phyloP scores from a whole-genome alignment of 2,113 vertebrate species.

The Pipra filicauda region DNA sequence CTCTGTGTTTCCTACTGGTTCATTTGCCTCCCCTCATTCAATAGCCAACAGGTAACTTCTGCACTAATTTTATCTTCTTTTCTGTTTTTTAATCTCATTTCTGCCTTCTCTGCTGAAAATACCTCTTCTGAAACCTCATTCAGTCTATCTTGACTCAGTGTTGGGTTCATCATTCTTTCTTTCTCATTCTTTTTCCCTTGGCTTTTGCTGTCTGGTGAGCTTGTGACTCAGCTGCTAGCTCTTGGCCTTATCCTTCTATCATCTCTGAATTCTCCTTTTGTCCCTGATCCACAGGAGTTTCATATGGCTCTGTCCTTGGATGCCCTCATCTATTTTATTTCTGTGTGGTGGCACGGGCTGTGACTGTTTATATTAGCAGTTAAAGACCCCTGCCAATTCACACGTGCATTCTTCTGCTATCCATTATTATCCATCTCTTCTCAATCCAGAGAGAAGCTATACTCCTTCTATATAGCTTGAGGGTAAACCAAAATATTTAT shows the following conservation, averaged over 20 bases:
- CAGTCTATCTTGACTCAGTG: background rate
- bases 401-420: background rate
- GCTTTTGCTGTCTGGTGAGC: background rate
- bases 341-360: background rate
- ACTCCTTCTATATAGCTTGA: background rate
- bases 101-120: background rate
- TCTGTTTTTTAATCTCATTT: background rate
- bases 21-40: background rate
- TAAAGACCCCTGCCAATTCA: background rate
- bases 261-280: background rate
- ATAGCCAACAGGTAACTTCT: background rate
- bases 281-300: background rate
- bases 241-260: background rate
- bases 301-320: background rate
- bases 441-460: background rate
- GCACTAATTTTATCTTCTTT: background rate
- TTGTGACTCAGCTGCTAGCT: background rate
- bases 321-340: background rate
- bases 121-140: background rate
- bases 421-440: background rate
- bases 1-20: background rate
- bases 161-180: background rate
- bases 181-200: background rate
- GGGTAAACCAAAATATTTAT: slow-evolving; percentile 16
- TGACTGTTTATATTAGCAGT: background rate